Conservation (phyloP, 2,797 vertebrate genomes). For the Rhinogobio ventralis region DNA sequence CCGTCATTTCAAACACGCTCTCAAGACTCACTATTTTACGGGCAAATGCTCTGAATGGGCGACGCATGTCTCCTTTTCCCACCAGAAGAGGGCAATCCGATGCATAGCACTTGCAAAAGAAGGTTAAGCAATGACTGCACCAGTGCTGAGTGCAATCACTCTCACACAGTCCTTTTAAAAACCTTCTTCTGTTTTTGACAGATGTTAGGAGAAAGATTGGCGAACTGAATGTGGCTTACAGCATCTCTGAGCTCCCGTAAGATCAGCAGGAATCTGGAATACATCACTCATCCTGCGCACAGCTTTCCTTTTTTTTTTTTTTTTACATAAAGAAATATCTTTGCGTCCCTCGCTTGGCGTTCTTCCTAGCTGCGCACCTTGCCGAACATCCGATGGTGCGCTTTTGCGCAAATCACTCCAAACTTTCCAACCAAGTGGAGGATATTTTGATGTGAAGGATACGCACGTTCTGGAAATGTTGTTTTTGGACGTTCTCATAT, state of each 20-base stretch:
- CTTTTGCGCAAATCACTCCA: constrained; percentile 41
- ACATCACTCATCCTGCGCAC: constrained; percentile 32
- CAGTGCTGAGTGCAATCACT: constrained; percentile 38
- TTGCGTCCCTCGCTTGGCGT: constrained; percentile 3
- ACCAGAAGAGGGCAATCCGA: constrained; percentile 79
- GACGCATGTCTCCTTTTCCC: constrained; percentile 37
- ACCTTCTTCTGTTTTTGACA: constrained; percentile 32
- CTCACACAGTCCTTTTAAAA: constrained; percentile 39
- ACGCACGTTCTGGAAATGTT: constrained; percentile 20
- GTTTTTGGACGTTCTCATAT: background rate
- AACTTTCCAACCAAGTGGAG: constrained; percentile 37
- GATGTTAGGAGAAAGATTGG: constrained; percentile 29
- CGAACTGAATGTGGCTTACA: constrained; percentile 11
- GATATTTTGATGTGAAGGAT: constrained; percentile 14
- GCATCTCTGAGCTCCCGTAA: background rate
- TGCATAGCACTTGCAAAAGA: constrained; percentile 44
- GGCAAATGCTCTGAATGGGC: background rate
- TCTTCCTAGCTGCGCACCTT: constrained; percentile 28
- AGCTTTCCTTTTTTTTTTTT: background rate
- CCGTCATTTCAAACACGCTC: constrained; percentile 1
- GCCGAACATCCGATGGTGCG: constrained; percentile 20
- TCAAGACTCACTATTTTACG: background rate
- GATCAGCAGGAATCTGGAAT: constrained; percentile 42
- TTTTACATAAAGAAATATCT: background rate
- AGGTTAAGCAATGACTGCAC: constrained; percentile 56